Evolutionary conservation across 2,888 invertebrate species (phyloP), one percentile per base, ranked within the genome.

Genomic region (Lathronympha strigana): DNA sequence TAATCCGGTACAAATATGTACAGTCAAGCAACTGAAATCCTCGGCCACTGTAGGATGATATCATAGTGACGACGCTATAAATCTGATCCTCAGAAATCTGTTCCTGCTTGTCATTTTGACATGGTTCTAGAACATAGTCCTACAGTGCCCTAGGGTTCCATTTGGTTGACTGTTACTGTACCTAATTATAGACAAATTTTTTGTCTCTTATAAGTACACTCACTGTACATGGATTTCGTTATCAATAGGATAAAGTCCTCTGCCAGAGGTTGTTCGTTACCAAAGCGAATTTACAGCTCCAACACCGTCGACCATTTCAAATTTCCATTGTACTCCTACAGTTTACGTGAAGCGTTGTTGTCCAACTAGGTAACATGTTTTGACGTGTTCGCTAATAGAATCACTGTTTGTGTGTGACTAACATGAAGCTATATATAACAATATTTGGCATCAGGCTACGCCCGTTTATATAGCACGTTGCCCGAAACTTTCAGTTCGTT

Each of bases 401-500:
- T 28, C 28, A 15, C 15, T n/a, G 19, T 21, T 15, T 19, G 4
- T 9, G 19, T 4, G 23, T 43, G n/a, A n/a, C 51, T 58, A 36
- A 38, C 36, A 50, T 51, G 43, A 36, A 13, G 31, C 15, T 51
- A 28, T 58, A 25, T 38, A 47, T 61, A 17, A 6, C 15, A 15
- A 0, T n/a, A 23, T 43, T 61, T 40, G 40, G 49, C 40, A 57
- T 15, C 33, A 19, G 38, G 49, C 47, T 51, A 15, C 49, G 17
- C 51, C 28, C 15, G 38, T 53, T 33, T 55, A 57, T 28, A 53
- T 51, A 51, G 45, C 58, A 63, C 50, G 64, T 43, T 33, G 54
- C 49, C 61, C 47, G 45, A 61, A 66, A 66, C n/a, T 66, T 66
- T 61, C 31, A 58, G 53, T 49, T 61, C 75, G 75, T 74, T 75